phyloP scores from a whole-genome alignment of 2,888 invertebrate genomes.

The Sthenelais limicola region DNA sequence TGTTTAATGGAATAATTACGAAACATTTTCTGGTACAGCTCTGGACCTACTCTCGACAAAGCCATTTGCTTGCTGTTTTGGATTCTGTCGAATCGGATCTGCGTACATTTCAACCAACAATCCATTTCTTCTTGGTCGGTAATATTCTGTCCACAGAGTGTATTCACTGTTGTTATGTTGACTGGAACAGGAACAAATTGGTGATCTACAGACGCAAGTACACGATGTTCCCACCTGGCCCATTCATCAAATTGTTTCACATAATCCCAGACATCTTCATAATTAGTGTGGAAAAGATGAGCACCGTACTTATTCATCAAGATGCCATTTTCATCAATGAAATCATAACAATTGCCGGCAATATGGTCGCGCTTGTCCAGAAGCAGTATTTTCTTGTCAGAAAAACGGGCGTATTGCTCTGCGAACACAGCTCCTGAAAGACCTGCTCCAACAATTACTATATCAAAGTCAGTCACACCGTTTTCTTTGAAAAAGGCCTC shows the following conservation, averaged over 20 bases:
- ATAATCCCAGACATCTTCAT: constrained; percentile 28
- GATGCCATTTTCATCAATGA: constrained; percentile 33
- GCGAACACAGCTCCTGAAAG: constrained; percentile 25
- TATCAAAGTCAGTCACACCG: constrained; percentile 19
- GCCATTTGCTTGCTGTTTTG: constrained; percentile 34
- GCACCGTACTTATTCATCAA: constrained; percentile 35
- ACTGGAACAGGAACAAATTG: constrained; percentile 34
- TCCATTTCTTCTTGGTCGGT: constrained; percentile 27
- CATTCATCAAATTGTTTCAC: constrained; percentile 11
- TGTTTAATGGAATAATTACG: constrained; percentile 26
- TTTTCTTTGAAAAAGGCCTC: constrained; percentile 2
- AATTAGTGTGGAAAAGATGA: constrained; percentile 38
- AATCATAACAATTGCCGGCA: constrained; percentile 38
- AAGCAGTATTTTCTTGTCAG: constrained; percentile 19
- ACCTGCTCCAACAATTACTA: constrained; percentile 27
- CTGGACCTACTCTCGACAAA: constrained; percentile 21
- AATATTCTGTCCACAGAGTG: constrained; percentile 23
- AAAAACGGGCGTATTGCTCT: constrained; percentile 14
- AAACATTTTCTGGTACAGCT: constrained; percentile 29
- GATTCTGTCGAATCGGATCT: background rate
- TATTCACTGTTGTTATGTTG: constrained; percentile 36
- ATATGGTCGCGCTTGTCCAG: constrained; percentile 27
- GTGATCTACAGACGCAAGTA: constrained; percentile 14
- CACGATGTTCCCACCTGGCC: constrained; percentile 36
- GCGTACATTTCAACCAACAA: background rate